Evolutionary conservation across 2,797 vertebrate species (phyloP).

Genomic region (Rhinella marina): DNA sequence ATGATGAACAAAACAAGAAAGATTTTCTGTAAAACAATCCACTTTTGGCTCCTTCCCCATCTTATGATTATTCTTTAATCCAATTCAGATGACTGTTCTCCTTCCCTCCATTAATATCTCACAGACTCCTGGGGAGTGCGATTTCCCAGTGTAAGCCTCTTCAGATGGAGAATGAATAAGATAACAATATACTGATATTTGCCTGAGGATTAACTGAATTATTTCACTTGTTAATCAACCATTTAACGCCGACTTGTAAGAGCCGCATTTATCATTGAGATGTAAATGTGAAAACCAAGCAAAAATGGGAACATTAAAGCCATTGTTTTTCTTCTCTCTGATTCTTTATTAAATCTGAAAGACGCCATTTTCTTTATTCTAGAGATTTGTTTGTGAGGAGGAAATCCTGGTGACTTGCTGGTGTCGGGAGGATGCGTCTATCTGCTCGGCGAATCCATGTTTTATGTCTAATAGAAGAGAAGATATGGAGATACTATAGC

Average conservation of each 20-base stretch:
- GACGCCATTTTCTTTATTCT: conserved; percentile 22
- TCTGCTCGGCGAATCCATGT: conserved; percentile 41
- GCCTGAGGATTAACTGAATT: conserved; percentile 62
- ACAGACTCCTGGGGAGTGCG: conserved; percentile 60
- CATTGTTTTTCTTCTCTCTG: conserved; percentile 38
- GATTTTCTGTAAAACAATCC: background rate
- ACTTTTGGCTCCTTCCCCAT: background rate
- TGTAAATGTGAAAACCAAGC: conserved; percentile 34
- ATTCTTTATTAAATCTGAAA: conserved; percentile 34
- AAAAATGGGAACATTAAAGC: conserved; percentile 23
- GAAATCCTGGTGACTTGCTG: conserved; percentile 23
- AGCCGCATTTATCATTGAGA: conserved; percentile 36
- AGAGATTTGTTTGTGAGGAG: conserved; percentile 22
- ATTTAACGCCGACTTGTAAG: conserved; percentile 37
- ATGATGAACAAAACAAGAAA: background rate
- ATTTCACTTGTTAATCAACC: conserved; percentile 64
- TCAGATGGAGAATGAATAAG: conserved; percentile 67
- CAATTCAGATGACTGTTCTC: conserved; percentile 1
- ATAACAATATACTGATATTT: conserved; percentile 63
- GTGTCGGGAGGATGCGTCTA: conserved; percentile 10
- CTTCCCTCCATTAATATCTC: conserved; percentile 50
- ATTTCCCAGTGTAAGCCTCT: conserved; percentile 67
- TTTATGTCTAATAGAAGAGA: conserved; percentile 28
- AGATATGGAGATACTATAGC: conserved; percentile 3
- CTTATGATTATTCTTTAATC: conserved; percentile 9